A percentile compares a stretch with the other conserved stretches of the same genome.
phyloP scores from a whole-genome alignment of 2,888 invertebrate genomes.

The Polietes domitor region DNA sequence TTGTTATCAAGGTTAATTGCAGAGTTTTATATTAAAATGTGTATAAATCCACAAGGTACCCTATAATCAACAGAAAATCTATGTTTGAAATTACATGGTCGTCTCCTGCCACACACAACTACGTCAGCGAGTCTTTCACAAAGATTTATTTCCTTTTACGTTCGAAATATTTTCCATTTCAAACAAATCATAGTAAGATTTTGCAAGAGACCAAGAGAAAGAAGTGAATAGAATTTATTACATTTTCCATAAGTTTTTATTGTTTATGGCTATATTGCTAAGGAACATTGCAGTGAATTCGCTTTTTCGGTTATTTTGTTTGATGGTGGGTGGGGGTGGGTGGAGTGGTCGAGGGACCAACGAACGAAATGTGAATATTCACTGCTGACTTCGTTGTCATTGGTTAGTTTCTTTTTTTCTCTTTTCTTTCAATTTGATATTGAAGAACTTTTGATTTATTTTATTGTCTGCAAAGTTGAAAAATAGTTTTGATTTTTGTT shows the following conservation, averaged over 20 bases:
- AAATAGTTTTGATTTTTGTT: slow-evolving; percentile 70
- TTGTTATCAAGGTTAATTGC: no score
- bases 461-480: slow-evolving; percentile 66
- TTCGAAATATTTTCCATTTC: slow-evolving; percentile 21
- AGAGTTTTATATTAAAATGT: no score
- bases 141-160: slow-evolving; percentile 12
- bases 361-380: neutral
- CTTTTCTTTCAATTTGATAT: slow-evolving; percentile 45
- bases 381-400: neutral
- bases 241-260: slow-evolving; percentile 63
- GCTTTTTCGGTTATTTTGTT: slow-evolving; percentile 6
- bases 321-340: neutral
- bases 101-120: neutral
- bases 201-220: slow-evolving; percentile 21
- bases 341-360: neutral
- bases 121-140: neutral
- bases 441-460: slow-evolving; percentile 67
- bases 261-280: slow-evolving; percentile 51
- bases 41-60: no score
- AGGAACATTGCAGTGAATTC: slow-evolving; percentile 34
- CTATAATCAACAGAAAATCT: no score
- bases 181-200: slow-evolving; percentile 18
- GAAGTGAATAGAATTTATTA: slow-evolving; percentile 60
- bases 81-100: no score
- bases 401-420: no score